Percentiles rank a stretch among this genome's conserved stretches.
Evolutionary conservation across 2,797 vertebrate species (phyloP).

Genomic region (Momotus momota): DNA sequence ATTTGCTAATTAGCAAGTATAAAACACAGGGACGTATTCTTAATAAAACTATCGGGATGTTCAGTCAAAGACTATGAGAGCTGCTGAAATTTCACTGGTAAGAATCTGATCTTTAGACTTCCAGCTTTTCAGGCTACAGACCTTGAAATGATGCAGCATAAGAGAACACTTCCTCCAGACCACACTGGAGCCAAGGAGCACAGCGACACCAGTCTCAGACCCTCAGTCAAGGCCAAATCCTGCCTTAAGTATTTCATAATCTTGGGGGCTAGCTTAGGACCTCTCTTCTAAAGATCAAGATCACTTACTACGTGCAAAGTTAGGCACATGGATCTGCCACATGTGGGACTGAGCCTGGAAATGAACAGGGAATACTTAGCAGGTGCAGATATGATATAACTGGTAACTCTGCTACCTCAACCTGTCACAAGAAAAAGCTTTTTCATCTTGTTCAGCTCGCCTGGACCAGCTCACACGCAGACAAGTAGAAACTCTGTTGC

Average conservation of each 20-base stretch:
- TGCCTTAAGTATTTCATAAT: not conserved
- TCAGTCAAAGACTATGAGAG: not conserved
- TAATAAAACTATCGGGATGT: slow-evolving; percentile 16
- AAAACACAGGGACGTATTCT: not conserved
- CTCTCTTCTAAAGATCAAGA: not conserved
- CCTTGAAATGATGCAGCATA: not conserved
- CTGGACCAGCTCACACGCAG: not conserved
- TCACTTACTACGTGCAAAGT: not conserved
- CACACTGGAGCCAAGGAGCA: fast-evolving
- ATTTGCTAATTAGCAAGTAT: slow-evolving; percentile 35
- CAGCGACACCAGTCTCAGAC: not conserved
- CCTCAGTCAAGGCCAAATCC: not conserved
- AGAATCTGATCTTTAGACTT: not conserved
- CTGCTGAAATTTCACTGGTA: not conserved
- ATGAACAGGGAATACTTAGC: not conserved
- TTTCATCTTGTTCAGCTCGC: not conserved
- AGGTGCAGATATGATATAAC: not conserved
- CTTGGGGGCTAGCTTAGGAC: not conserved
- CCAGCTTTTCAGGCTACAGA: not conserved
- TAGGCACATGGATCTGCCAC: not conserved
- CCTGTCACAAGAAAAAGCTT: not conserved
- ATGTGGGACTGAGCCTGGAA: not conserved
- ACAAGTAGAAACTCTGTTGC: not conserved
- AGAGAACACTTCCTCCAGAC: not conserved
- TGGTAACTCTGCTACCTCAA: not conserved